phyloP scores from a whole-genome alignment of 2,888 invertebrate species.

The Anorthoa munda region DNA sequence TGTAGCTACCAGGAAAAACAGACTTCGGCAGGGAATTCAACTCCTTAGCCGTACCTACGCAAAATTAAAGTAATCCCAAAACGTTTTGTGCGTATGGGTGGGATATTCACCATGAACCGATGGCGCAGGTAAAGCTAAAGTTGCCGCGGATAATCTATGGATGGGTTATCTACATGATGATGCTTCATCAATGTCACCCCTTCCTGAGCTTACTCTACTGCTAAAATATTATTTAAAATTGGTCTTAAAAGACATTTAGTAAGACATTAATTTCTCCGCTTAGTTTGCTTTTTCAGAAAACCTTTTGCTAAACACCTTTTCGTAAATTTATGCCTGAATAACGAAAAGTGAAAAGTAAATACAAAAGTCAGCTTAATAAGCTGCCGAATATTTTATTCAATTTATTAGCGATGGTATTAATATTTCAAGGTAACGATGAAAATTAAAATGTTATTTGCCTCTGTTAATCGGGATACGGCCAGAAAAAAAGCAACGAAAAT shows the following conservation, averaged over 20 bases:
- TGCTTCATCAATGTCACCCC: neutral
- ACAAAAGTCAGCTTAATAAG: slow-evolving; percentile 18
- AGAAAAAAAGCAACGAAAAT: slow-evolving; percentile 1
- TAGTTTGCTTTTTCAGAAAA: no score
- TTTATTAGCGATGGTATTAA: slow-evolving; percentile 1
- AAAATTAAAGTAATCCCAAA: no score
- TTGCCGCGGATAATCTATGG: no score
- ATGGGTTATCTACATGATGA: neutral
- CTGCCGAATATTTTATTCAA: neutral
- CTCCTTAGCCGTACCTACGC: no score
- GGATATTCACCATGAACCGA: no score
- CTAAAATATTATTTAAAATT: neutral
- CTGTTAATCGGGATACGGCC: slow-evolving; percentile 1
- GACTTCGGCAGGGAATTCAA: no score
- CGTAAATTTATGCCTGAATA: neutral
- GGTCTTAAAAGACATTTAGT: no score
- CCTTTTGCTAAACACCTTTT: no score
- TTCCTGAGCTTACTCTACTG: neutral
- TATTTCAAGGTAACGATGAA: neutral
- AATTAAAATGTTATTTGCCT: slow-evolving; percentile 17
- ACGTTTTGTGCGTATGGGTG: no score
- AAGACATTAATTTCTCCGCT: no score
- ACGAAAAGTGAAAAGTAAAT: neutral
- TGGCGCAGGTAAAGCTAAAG: neutral
- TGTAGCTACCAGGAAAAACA: no score